These are phyloP conservation scores for Pristionchus mayeri DNA, from an alignment of 2,888 invertebrate species.

Conservation along the genomic window DNA sequence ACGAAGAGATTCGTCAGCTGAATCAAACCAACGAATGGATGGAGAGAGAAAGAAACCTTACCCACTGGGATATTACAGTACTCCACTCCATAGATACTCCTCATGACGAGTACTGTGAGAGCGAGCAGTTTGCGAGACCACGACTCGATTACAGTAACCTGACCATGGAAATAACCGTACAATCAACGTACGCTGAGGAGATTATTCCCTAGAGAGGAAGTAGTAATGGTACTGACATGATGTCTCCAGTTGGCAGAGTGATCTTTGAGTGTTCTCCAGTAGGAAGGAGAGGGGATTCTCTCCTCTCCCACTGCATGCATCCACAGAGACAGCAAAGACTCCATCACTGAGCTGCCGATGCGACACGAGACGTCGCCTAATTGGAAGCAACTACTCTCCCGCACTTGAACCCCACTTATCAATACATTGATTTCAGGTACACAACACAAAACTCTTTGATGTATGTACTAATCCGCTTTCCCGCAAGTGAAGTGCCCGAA, in stretches of 20 bases:
- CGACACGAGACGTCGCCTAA: constrained; percentile 50
- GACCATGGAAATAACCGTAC: constrained; percentile 11
- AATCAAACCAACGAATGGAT: not conserved
- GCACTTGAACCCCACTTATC: no score
- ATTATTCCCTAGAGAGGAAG: not conserved
- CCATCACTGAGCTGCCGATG: constrained; percentile 67
- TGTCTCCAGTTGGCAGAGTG: constrained; percentile 68
- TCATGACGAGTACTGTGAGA: constrained; percentile 66
- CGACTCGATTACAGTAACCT: constrained; percentile 72
- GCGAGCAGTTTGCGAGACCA: constrained; percentile 72
- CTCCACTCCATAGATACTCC: constrained; percentile 69
- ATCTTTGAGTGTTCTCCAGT: constrained; percentile 71
- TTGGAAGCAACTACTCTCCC: no score
- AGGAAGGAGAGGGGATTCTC: constrained; percentile 70
- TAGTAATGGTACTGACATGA: constrained; percentile 59
- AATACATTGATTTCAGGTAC: no score
- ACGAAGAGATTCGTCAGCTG: constrained; percentile 35
- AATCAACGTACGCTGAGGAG: not conserved
- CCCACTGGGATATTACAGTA: constrained; percentile 62
- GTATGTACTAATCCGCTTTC: not conserved
- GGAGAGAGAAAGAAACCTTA: constrained; percentile 13
- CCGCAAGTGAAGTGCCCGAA: not conserved
- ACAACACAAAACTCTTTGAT: no score
- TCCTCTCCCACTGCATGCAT: constrained; percentile 67
- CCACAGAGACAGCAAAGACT: constrained; percentile 72